Conservation (phyloP, 2,113 vertebrate species). For the Stomatorhinus ivindoensis region DNA sequence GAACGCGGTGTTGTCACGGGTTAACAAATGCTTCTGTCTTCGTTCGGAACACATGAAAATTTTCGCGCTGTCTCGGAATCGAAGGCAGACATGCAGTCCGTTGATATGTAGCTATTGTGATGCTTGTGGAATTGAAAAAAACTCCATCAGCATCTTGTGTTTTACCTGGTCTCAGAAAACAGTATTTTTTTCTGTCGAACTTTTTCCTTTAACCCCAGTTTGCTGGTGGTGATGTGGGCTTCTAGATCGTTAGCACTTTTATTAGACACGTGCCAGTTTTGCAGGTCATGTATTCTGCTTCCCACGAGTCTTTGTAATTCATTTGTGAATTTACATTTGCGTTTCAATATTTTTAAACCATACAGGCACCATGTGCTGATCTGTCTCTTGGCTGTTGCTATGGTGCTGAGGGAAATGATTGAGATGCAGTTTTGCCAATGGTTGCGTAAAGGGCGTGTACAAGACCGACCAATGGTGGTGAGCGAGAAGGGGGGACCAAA, state of each 20-base stretch:
- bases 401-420: neutral
- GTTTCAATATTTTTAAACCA: slow-evolving; percentile 17
- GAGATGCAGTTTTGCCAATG: neutral
- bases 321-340: slow-evolving; percentile 25
- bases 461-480: slow-evolving; percentile 3
- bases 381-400: neutral
- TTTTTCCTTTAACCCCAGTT: slow-evolving; percentile 4
- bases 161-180: neutral
- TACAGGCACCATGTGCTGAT: neutral
- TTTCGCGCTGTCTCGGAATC: slow-evolving; percentile 22
- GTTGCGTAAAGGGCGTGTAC: neutral
- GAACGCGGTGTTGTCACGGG: slow-evolving; percentile 18
- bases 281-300: slow-evolving; percentile 14
- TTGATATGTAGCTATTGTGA: slow-evolving; percentile 7
- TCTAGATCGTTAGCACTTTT: slow-evolving; percentile 17
- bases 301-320: slow-evolving; percentile 8
- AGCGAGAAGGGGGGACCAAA: slow-evolving; percentile 9
- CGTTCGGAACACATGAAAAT: slow-evolving; percentile 6
- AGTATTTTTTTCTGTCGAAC: neutral
- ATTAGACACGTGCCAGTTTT: slow-evolving; percentile 20
- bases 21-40: slow-evolving; percentile 29
- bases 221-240: neutral
- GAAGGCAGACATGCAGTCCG: slow-evolving; percentile 3
- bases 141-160: slow-evolving; percentile 1
- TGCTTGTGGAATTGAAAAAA: slow-evolving; percentile 18